These are phyloP conservation scores for Pheosia gnoma DNA, from an alignment of 2,888 invertebrate species.

Conservation along the genomic window DNA sequence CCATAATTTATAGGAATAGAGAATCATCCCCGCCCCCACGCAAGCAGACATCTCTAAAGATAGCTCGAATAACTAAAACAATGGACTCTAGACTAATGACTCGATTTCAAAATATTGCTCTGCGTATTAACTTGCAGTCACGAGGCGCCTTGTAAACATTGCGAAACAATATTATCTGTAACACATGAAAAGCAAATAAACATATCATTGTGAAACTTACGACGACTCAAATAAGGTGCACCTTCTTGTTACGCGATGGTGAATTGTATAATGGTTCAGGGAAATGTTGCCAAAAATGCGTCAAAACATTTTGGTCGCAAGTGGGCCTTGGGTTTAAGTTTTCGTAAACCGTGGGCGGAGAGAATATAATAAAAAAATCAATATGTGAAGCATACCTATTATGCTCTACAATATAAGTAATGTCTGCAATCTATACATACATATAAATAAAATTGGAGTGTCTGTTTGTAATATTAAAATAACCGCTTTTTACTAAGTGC, in stretches of 20 bases:
- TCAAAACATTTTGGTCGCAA: slow-evolving; percentile 34
- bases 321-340: slow-evolving; percentile 28
- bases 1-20: background rate
- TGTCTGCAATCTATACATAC: too few relatives aligned
- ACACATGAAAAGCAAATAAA: slow-evolving; percentile 15
- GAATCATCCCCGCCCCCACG: background rate
- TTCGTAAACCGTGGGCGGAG: slow-evolving; percentile 13
- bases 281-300: slow-evolving; percentile 40
- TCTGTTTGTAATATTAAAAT: too few relatives aligned
- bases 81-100: slow-evolving; percentile 4
- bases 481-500: too few relatives aligned
- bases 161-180: slow-evolving; percentile 7
- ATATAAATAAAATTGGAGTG: too few relatives aligned
- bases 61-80: slow-evolving; percentile 7
- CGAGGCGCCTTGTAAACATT: slow-evolving; percentile 27
- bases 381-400: too few relatives aligned
- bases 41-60: background rate
- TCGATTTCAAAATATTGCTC: slow-evolving; percentile 7
- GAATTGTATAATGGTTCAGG: slow-evolving; percentile 21
- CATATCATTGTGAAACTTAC: slow-evolving; percentile 12
- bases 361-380: background rate
- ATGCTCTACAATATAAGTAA: too few relatives aligned
- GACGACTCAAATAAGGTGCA: background rate
- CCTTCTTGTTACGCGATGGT: slow-evolving; percentile 11
- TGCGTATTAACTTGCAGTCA: slow-evolving; percentile 21